Evolutionary conservation across 2,797 vertebrate genomes (phyloP), one percentile per base, ranked within the genome.

Genomic region (Lepus townsendii): DNA sequence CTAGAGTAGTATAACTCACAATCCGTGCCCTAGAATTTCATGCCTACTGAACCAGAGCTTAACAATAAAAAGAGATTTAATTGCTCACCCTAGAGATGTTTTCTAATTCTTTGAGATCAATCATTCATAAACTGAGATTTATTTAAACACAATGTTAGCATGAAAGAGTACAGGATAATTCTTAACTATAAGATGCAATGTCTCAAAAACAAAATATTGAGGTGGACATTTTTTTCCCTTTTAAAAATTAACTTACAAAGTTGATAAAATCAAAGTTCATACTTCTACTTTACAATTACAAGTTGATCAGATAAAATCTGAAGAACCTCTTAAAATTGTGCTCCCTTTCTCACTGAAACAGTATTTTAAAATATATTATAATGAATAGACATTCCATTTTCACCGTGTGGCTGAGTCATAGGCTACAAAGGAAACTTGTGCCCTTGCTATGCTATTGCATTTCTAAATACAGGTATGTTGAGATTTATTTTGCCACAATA

Each of bases 31-130:
- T 65, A 85, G 50, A 97, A 94, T 96, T 93, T 93, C 79, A 96
- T 93, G 88, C 94, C 65, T 86, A 30, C 38, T 92, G 82, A 96
- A 83, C 85, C 75, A 88, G 66, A 95, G 90, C 50, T 91, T 38
- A 84, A 88, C 78, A 93, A 93, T 95, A 95, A 92, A 85, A 89
- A 95, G 50, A 86, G 35, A 69, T 83, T 35, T 94, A 97, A 96
- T 92, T 96, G 78, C 52, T 92, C 66, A 96, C 66, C 83, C 54
- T 80, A 32, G 84, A 89, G 90, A 91, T 72, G 26, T 47, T 93
- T 94, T 94, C 78, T 88, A 94, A 94, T 96, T 96, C 88, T 95
- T 95, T 95, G 71, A 88, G 24, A 95, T 87, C 82, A 88, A 85
- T 90, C 50, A 90, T 92, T 94, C 77, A 90, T 88, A 92, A 96